A percentile compares a stretch with the other conserved stretches of the same genome.
These are phyloP conservation scores for Aspidapion aeneum DNA, from an alignment of 2,888 invertebrate species.

Conservation along the genomic window DNA sequence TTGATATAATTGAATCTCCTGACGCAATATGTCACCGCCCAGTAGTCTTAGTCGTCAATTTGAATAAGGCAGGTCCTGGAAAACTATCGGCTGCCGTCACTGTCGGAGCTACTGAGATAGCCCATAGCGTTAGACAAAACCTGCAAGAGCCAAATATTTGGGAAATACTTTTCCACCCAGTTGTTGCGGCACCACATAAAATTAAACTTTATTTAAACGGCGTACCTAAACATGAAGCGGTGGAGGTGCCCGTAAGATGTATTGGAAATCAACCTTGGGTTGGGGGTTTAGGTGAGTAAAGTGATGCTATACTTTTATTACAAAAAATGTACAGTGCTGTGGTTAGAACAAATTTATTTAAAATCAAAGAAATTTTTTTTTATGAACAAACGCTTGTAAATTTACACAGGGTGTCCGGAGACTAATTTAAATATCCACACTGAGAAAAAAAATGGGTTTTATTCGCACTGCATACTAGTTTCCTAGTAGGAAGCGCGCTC, in stretches of 20 bases:
- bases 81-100: slow-evolving; percentile 72
- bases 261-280: slow-evolving; percentile 55
- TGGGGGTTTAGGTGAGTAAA: slow-evolving; percentile 61
- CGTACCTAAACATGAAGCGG: slow-evolving; percentile 61
- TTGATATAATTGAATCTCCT: slow-evolving; percentile 44
- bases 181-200: slow-evolving; percentile 81
- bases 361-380: too few species aligned
- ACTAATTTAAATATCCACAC: too few species aligned
- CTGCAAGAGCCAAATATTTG: slow-evolving; percentile 68
- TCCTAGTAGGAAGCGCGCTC: too few species aligned
- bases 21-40: slow-evolving; percentile 80
- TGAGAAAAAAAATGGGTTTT: too few species aligned
- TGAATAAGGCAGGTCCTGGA: slow-evolving; percentile 72
- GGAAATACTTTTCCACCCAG: slow-evolving; percentile 86
- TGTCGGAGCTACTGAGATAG: slow-evolving; percentile 77
- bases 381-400: too few species aligned
- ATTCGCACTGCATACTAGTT: too few species aligned
- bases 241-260: slow-evolving; percentile 55
- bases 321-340: too few species aligned
- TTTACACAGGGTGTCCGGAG: too few species aligned
- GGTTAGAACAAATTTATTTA: too few species aligned
- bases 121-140: slow-evolving; percentile 73
- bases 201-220: slow-evolving; percentile 85
- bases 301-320: too few species aligned
- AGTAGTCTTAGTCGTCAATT: slow-evolving; percentile 68